These are phyloP conservation scores for Diorhabda sublineata DNA, from an alignment of 1,140 invertebrate genomes.

Conservation along the genomic window DNA sequence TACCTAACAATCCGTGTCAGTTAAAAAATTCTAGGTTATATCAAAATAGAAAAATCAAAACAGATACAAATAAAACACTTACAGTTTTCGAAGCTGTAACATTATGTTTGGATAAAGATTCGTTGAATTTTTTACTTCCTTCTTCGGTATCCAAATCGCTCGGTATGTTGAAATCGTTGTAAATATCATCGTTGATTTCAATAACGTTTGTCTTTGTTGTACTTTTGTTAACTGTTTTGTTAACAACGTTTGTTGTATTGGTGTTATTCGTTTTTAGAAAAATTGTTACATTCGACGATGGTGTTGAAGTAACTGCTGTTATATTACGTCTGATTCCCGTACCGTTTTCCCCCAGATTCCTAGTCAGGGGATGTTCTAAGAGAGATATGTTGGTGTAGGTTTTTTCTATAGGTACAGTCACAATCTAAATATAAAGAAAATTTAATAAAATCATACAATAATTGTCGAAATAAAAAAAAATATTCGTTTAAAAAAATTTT, in stretches of 20 bases:
- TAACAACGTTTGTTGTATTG: not conserved
- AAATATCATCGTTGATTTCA: constrained; percentile 20
- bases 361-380: constrained; percentile 4
- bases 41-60: not conserved
- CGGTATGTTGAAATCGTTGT: constrained; percentile 24
- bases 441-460: not conserved
- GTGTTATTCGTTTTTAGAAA: constrained; percentile 26
- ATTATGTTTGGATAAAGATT: constrained; percentile 49
- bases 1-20: too few relatives aligned
- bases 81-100: constrained; percentile 47
- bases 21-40: too few relatives aligned
- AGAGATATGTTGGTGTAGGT: not conserved
- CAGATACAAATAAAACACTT: constrained; percentile 23
- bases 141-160: constrained; percentile 14
- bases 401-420: not conserved
- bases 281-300: too few relatives aligned
- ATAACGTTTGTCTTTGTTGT: constrained; percentile 15
- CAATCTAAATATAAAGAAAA: not conserved
- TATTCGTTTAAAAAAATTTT: too few relatives aligned
- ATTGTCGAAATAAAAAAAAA: too few relatives aligned
- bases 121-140: constrained; percentile 38
- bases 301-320: constrained; percentile 13
- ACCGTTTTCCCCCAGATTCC: constrained; percentile 43
- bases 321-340: constrained; percentile 34
- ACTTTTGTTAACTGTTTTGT: not conserved